Base-by-base conservation (phyloP, 2,888 invertebrate genomes). In the Clusia tigrina region DNA sequence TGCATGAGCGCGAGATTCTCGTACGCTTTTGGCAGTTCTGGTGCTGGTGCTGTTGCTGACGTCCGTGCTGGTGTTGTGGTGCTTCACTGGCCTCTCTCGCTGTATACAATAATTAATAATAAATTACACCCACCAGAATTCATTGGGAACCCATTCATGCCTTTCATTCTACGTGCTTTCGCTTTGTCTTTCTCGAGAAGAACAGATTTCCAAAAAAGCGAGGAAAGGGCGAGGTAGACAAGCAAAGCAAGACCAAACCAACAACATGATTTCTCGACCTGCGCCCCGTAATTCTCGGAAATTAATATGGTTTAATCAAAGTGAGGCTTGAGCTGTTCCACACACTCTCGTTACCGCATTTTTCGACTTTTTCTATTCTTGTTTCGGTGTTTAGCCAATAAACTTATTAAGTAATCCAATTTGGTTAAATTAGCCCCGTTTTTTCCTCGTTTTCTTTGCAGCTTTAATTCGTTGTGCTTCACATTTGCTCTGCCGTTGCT, bases 351-450 rank as follows among this genome's bases (percentile, higher is more conserved):
- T 63, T 67, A 65, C 57, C 67, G 54, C 62, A 69, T 25, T 23
- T 60, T 55, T 63, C 58, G 58, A 62, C 67, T 37, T 60, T 12
- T 57, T 68, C 58, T 60, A 61, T 58, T 59, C 57, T 68, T 38
- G 42, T 60, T 48, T 18, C 65, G 64, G 72, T 73, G 72, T 74
- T 74, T 71, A 74, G 71, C 72, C 77, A 74, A 78, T 78, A 77
- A 80, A 80, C 76, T 76, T 74, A 78, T 79, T 80, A 77, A 78
- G 78, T 79, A 80, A 79, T 77, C 78, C 77, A 78, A 79, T 79
- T 79, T 77, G 78, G 75, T 72, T 74, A 77, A 80, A 78, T 80
- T 79, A 78, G 74, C 74, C 73, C 72, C 72, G 71, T 74, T 69
- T 67, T 67, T 68, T 69, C 67, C 54, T 66, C 69, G 57, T 18